Base-by-base conservation (phyloP, 2,797 vertebrate species). In the Sebastes miniatus region DNA sequence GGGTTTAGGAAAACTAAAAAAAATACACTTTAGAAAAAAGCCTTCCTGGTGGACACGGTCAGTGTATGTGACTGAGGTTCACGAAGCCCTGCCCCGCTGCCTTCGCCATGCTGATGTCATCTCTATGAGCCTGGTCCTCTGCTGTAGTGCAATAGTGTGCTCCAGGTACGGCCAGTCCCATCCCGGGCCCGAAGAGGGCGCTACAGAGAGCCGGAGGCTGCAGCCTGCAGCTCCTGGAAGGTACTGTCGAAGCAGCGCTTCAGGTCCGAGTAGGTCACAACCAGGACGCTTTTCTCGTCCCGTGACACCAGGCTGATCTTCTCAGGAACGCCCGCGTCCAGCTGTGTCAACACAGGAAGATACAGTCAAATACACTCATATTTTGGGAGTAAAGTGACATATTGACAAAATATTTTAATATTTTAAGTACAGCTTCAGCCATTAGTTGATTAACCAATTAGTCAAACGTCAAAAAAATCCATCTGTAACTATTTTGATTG, bases 221-320 rank as follows among this genome's bases (percentile, higher is more conserved):
- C 96, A 73, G 96, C 96, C 91, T 98, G 96, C 95, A 99, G 97
- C 97, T 99, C 99, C 95, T 99, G 98, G 95, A 99, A 99, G 96
- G 99, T 99, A 91, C 98, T 99, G 94, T 99, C 98, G 89, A 99
- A 99, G 96, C 99, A 99, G 93, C 98, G 98, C 94, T 99, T 99
- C 93, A 99, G 96, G 95, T 99, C 99, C 43, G 98, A 99, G 94
- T 99, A 99, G 58, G 98, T 99, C 93, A 99, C 98, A 93, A 99
- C 99, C 89, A 99, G 96, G 81, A 98, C 97, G 69, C 98, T 99
- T 95, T 99, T 99, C 95, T 99, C 99, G 56, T 99, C 99, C 91
- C 99, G 97, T 88, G 98, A 99, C 93, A 99, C 97, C 92, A 99
- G 95, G 93, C 98, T 99, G 93, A 99, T 99, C 96, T 99, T 99